Evolutionary conservation across 2,113 vertebrate species (phyloP).

Genomic region (Centropristis striata): DNA sequence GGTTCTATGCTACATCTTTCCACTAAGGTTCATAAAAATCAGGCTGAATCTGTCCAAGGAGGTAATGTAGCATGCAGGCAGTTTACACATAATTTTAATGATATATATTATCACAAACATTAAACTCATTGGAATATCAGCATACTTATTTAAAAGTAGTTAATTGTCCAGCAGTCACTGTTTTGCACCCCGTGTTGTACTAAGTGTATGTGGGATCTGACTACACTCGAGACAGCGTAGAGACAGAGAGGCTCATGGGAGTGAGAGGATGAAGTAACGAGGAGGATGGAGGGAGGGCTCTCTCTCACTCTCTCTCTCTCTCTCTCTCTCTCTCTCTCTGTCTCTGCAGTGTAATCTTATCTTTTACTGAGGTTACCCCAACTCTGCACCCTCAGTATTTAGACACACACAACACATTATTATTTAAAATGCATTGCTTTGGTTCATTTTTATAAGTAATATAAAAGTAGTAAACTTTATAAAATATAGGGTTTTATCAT

Average conservation of each 20-base stretch:
- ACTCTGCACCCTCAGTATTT: slow-evolving; percentile 12
- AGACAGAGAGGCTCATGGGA: slow-evolving; percentile 67
- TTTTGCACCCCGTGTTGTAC: slow-evolving; percentile 1
- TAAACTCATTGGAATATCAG: background rate
- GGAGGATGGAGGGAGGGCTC: background rate
- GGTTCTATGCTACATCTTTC: too few relatives aligned
- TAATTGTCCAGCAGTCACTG: background rate
- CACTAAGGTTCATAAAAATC: too few relatives aligned
- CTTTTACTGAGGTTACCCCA: slow-evolving; percentile 36
- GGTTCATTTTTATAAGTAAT: background rate
- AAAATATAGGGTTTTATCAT: background rate
- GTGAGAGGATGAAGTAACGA: slow-evolving; percentile 40
- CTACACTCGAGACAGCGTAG: slow-evolving; percentile 44
- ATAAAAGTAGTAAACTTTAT: background rate
- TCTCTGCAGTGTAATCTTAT: slow-evolving; percentile 73
- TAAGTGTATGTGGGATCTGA: slow-evolving; percentile 12
- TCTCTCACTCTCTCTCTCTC: too few relatives aligned
- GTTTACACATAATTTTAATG: background rate
- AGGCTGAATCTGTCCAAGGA: too few relatives aligned
- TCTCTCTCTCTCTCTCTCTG: slow-evolving; percentile 37
- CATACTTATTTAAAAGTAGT: background rate
- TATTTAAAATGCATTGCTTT: background rate
- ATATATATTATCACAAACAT: background rate
- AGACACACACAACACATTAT: background rate
- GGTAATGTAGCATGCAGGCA: background rate